These are phyloP conservation scores for Sebastes oblongus DNA, from an alignment of 2,797 vertebrate genomes.

Conservation along the genomic window DNA sequence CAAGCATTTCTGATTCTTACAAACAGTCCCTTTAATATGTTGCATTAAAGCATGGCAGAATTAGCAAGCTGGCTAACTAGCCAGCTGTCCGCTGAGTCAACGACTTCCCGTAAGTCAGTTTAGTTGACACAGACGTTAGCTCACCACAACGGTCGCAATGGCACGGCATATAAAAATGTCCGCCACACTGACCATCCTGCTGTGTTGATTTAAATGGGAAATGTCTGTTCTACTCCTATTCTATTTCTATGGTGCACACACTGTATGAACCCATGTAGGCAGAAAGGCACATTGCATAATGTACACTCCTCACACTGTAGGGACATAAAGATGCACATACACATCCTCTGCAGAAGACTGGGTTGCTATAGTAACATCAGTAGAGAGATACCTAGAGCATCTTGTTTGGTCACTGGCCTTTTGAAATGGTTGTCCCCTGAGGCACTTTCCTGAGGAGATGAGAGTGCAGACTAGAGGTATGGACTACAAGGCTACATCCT, in stretches of 20 bases:
- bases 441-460: constrained; percentile 24
- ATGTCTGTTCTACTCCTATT: not conserved
- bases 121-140: too few relatives aligned
- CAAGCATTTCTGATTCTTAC: too few relatives aligned
- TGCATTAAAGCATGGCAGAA: too few relatives aligned
- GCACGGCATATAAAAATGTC: not conserved
- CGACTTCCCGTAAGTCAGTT: not conserved
- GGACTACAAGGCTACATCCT: not conserved
- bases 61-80: too few relatives aligned
- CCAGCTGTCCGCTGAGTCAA: too few relatives aligned
- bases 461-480: constrained; percentile 11
- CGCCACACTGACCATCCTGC: not conserved
- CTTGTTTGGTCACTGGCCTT: constrained; percentile 63
- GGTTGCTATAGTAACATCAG: constrained; percentile 64
- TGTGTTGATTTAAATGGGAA: not conserved
- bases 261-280: not conserved
- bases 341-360: constrained; percentile 23
- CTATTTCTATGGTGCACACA: not conserved
- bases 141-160: not conserved
- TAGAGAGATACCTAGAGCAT: constrained; percentile 40
- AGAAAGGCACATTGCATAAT: not conserved
- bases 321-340: not conserved
- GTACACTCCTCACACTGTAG: not conserved
- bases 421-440: constrained; percentile 35
- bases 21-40: too few relatives aligned